Evolutionary conservation across 1,140 invertebrate genomes (phyloP), one percentile per base, ranked within the genome.

Genomic region (Glossosoma conforme): DNA sequence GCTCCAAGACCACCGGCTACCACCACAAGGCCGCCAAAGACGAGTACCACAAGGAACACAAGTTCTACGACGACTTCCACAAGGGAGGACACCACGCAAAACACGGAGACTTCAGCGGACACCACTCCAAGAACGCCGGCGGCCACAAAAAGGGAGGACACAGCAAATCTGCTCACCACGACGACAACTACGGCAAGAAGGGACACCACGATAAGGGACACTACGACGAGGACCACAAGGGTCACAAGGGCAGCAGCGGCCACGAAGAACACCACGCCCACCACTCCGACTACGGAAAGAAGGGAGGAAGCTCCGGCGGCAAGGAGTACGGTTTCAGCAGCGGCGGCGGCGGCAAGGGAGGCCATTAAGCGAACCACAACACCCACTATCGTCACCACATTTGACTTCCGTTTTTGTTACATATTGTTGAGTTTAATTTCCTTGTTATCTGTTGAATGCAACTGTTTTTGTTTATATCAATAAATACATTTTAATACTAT

Each of bases 21-120:
- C 85, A 89, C 59, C 83, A 89, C 62, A 86, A 84, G 60, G 82
- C 84, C 5, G 85, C 88, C 63, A 88, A 87, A 62, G 86, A 91
- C 61, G 87, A 89, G 65, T 87, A 82, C 60, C 84, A 88, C 56
- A 89, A 87, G 65, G 84, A 90, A 58, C 87, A 89, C 62, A 87
- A 88, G 58, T 89, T 87, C 68, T 89, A 89, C 62, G 86, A 89
- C 45, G 86, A 90, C 63, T 80, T 78, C 64, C 83, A 89, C 63
- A 87, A 86, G 54, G 84, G 84, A 10, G 86, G 85, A 2, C 79
- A 85, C 50, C 82, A 86, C 59, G 72, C 78, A 62, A 78, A 80
- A 50, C 79, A 86, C 59, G 85, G 84, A 0, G 75, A 80, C 53
- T 80, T 80, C 63, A 81, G 86, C 54, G 82, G 82, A 18, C 78